A percentile compares a stretch with the other conserved stretches of the same genome.
Conservation (phyloP, 2,113 vertebrate species). For the Rhea americana region DNA sequence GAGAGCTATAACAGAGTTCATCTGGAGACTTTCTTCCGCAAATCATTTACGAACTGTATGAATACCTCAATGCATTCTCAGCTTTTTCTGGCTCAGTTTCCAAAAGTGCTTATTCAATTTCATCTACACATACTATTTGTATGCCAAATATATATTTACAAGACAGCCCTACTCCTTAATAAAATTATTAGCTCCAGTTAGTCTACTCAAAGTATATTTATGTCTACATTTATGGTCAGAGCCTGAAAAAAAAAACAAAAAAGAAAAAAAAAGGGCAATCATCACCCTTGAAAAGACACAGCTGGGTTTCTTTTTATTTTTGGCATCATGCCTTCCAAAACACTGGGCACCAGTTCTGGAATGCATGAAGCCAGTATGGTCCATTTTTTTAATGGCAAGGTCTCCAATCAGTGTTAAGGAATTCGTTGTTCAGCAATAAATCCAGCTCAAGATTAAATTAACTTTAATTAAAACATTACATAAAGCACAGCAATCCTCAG, state of each 20-base stretch:
- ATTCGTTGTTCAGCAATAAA: conserved; percentile 48
- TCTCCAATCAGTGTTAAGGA: conserved; percentile 30
- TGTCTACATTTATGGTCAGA: conserved; percentile 8
- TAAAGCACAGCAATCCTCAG: not conserved
- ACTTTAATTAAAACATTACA: conserved; percentile 59
- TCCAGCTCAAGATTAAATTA: conserved; percentile 39
- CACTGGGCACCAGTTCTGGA: conserved; percentile 37
- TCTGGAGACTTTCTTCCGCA: not conserved
- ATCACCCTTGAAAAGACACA: conserved; percentile 31
- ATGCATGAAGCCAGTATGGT: conserved; percentile 20
- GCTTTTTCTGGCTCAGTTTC: conserved; percentile 30
- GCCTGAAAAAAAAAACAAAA: not conserved
- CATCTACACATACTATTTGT: conserved; percentile 17
- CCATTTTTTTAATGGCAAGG: conserved; percentile 15
- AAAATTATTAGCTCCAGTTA: conserved; percentile 55
- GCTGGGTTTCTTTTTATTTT: not conserved
- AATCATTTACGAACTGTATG: not conserved
- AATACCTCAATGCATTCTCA: not conserved
- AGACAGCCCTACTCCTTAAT: conserved; percentile 24
- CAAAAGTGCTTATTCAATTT: not conserved
- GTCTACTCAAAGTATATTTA: conserved; percentile 11
- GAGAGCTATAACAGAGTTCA: conserved; percentile 36
- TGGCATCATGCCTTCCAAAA: conserved; percentile 58
- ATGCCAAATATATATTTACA: conserved; percentile 50
- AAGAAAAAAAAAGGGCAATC: not conserved